These are phyloP conservation scores for Daphoenositta chrysoptera DNA, from an alignment of 2,113 vertebrate species.

Conservation along the genomic window DNA sequence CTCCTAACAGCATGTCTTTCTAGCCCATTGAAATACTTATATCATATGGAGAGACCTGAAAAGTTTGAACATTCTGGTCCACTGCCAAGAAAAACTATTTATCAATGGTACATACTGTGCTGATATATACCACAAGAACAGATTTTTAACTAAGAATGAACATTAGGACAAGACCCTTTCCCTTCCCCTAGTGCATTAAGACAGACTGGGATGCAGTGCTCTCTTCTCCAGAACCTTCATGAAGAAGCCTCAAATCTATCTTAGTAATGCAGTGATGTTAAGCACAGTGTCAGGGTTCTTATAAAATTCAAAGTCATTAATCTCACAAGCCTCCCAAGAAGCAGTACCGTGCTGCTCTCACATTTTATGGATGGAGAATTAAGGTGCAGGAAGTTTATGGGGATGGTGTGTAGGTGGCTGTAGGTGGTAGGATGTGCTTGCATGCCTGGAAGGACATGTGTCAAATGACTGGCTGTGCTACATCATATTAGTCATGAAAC, in stretches of 20 bases:
- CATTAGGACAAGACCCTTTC: conserved; percentile 39
- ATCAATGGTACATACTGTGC: conserved; percentile 23
- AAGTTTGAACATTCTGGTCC: conserved; percentile 43
- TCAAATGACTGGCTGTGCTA: neutral
- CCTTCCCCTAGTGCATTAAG: neutral
- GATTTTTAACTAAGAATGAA: neutral
- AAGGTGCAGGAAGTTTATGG: neutral
- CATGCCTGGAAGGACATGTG: neutral
- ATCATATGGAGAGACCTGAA: conserved; percentile 44
- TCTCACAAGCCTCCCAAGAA: neutral
- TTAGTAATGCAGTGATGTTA: neutral
- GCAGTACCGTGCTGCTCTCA: rapidly evolving
- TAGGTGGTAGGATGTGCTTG: neutral
- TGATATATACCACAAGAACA: conserved; percentile 18
- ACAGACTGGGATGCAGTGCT: conserved; percentile 28
- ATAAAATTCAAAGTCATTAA: neutral
- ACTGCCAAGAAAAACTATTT: conserved; percentile 49
- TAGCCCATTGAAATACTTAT: conserved; percentile 19
- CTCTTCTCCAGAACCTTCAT: neutral
- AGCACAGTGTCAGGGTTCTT: neutral
- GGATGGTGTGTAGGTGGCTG: neutral
- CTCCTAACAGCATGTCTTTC: conserved; percentile 26
- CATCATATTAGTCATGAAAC: neutral
- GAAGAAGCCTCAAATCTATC: neutral
- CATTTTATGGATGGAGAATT: neutral